A percentile compares a stretch with the other conserved stretches of the same genome.
Conservation (phyloP, 2,888 invertebrate species). For the Ptychoptera contaminata region DNA sequence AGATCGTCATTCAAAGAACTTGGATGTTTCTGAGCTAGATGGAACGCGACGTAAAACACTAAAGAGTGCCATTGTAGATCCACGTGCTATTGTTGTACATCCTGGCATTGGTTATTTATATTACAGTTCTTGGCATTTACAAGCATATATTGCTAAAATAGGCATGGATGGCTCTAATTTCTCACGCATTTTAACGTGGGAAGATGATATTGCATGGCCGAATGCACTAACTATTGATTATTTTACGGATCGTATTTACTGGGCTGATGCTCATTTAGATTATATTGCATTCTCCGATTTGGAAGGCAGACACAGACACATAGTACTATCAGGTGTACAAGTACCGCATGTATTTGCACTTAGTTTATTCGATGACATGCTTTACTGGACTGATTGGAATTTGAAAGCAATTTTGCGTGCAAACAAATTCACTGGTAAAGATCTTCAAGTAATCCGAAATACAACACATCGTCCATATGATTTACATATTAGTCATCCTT, state of each 20-base stretch:
- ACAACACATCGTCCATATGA: constrained; percentile 93
- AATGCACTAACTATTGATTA: constrained; percentile 95
- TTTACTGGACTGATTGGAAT: constrained; percentile 99
- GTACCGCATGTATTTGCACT: constrained; percentile 96
- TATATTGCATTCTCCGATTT: constrained; percentile 91
- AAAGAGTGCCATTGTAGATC: constrained; percentile 78
- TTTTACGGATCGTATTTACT: constrained; percentile 87
- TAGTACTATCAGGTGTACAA: constrained; percentile 57
- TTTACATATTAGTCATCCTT: constrained; percentile 78
- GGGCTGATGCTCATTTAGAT: constrained; percentile 96
- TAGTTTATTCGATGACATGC: constrained; percentile 79
- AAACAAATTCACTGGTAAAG: constrained; percentile 76
- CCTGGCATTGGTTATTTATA: constrained; percentile 88
- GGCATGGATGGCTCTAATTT: constrained; percentile 94
- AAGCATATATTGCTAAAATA: constrained; percentile 91
- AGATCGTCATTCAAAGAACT: constrained; percentile 84
- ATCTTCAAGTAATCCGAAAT: constrained; percentile 60
- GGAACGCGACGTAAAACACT: constrained; percentile 83
- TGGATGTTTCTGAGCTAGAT: constrained; percentile 88
- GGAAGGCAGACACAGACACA: constrained; percentile 75
- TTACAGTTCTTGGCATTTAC: constrained; percentile 90
- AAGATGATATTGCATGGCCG: constrained; percentile 95
- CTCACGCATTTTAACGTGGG: constrained; percentile 75
- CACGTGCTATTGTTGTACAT: constrained; percentile 86
- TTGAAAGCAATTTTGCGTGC: constrained; percentile 80